Evolutionary conservation across 2,113 vertebrate genomes (phyloP).

Genomic region (Chelonoidis abingdonii): DNA sequence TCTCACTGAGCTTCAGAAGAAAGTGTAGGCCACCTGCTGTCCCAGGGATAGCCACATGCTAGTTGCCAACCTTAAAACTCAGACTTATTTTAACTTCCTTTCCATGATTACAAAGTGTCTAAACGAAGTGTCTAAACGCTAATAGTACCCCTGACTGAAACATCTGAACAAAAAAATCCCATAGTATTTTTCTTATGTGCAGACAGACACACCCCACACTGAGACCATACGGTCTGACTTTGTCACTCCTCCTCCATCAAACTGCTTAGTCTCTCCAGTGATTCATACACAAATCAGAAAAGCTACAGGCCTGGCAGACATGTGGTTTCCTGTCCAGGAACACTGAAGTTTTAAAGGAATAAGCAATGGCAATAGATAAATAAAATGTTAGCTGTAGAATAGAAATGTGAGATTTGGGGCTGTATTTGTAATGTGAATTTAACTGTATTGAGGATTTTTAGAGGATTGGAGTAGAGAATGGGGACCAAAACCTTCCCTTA

Average conservation of each 20-base stretch:
- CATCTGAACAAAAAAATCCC: conserved; percentile 11
- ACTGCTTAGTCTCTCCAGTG: not conserved
- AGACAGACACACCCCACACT: not conserved
- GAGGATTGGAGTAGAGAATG: not conserved
- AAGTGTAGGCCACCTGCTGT: not conserved
- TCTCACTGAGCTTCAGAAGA: rapidly evolving
- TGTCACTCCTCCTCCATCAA: conserved; percentile 49
- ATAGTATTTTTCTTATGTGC: not conserved
- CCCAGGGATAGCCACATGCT: not conserved
- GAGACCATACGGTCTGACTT: not conserved
- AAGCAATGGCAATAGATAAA: not conserved
- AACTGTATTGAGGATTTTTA: not conserved
- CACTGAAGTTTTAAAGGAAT: conserved; percentile 13
- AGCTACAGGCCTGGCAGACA: conserved; percentile 40
- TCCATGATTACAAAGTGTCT: not conserved
- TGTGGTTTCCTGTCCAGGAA: conserved; percentile 50
- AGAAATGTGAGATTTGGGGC: not conserved
- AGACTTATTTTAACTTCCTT: conserved; percentile 37
- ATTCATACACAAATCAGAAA: conserved; percentile 45
- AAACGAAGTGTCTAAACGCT: not conserved
- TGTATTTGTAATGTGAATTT: not conserved
- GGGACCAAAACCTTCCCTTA: not conserved
- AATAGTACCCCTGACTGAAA: conserved; percentile 37
- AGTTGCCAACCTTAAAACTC: conserved; percentile 18
- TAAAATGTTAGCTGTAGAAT: not conserved